phyloP scores from a whole-genome alignment of 2,888 invertebrate species.

The Colostygia pectinataria region DNA sequence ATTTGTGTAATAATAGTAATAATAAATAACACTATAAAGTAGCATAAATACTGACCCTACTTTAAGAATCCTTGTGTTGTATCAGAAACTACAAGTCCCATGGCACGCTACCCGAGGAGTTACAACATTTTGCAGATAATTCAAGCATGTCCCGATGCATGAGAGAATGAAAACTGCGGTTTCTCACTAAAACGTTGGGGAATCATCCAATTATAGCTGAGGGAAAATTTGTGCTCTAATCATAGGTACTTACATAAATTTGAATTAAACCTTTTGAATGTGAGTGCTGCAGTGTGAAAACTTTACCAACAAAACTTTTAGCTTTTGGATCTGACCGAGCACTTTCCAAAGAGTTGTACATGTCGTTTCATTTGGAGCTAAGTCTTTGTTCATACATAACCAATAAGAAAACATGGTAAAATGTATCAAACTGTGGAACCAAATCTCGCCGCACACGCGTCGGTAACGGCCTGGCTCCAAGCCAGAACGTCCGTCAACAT shows the following conservation, averaged over 20 bases:
- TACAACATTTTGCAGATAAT: slow-evolving; percentile 3
- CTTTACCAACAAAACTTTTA: not conserved
- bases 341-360: not conserved
- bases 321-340: not conserved
- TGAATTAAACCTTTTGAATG: too few relatives aligned
- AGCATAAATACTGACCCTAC: slow-evolving; percentile 21
- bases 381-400: slow-evolving; percentile 28
- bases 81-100: slow-evolving; percentile 15
- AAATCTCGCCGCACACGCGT: slow-evolving; percentile 46
- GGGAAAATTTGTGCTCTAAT: not conserved
- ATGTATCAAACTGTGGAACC: slow-evolving; percentile 42
- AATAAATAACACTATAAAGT: slow-evolving; percentile 23
- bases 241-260: too few relatives aligned
- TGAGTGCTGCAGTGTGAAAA: too few relatives aligned
- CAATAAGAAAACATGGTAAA: slow-evolving; percentile 34
- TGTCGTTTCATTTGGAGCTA: slow-evolving; percentile 25
- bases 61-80: slow-evolving; percentile 16
- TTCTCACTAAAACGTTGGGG: slow-evolving; percentile 3
- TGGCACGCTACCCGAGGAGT: not conserved
- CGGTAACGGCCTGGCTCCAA: slow-evolving; percentile 42
- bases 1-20: slow-evolving; percentile 16
- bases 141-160: not conserved
- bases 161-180: not conserved
- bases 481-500: slow-evolving; percentile 50
- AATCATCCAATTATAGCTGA: slow-evolving; percentile 6